Evolutionary conservation across 2,113 vertebrate species (phyloP), one percentile per base, ranked within the genome.

Genomic region (Catharus bicknelli): DNA sequence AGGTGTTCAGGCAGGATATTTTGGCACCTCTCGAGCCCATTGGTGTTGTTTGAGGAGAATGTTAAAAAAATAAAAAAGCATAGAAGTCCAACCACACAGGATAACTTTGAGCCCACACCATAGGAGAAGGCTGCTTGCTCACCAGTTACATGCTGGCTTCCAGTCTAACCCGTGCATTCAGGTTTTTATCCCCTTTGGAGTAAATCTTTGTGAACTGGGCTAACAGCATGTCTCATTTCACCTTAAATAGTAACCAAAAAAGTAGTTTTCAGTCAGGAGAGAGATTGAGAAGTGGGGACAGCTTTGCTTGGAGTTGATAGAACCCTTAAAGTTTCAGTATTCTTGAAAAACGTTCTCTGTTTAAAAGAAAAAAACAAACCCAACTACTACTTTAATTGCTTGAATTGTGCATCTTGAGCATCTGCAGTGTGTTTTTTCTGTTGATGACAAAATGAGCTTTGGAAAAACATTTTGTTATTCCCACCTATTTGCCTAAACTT

Each of bases 1-100:
- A 92, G 87, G 91, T 91, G 82, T 73, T 92, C 75, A 55, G 27
- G 50, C 59, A 57, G 63, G 86, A 40, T 85, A 83, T 87, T 93
- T 80, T 92, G 91, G 47, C 75, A 89, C 54, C 54, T 69, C 29
- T 87, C 9, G 4, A 81, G 34, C 59, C 40, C 5, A 5, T 38
- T 1, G 0, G 67, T 78, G 67, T 53, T 86, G 29, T 87, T 69
- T 59, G 62, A 90, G 45, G 86, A 82, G 38, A 88, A 47, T 0
- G 1, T 54, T 83, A 54, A 15, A 74, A 50, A 59, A 83, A 47
- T 32, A 50, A 50, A 26, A 4, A 38, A n/a, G 16, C 5, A 1
- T 80, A 29, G 43, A 85, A 80, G 36, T 38, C 38, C 43, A 87
- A 51, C 62, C 51, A 36, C 50, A 82, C 38, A 76, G 47, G 32